A percentile compares a stretch with the other conserved stretches of the same genome.
These are phyloP conservation scores for Branchipolynoe longqiensis DNA, from an alignment of 2,888 invertebrate species.

Conservation along the genomic window DNA sequence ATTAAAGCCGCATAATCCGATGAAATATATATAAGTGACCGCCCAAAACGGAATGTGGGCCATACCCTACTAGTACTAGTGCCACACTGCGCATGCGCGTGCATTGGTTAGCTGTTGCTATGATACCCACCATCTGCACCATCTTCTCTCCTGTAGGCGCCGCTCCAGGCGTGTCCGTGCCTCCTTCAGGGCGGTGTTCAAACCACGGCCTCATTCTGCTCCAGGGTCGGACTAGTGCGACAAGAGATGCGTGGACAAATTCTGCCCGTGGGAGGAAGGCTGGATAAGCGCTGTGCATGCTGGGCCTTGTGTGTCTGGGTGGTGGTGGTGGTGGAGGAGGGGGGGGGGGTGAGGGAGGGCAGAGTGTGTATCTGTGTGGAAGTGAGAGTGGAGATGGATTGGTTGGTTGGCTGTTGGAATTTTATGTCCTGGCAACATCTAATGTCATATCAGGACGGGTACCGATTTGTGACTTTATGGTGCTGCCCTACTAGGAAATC, in stretches of 20 bases:
- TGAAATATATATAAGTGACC: too few species aligned
- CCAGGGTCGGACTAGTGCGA: background rate
- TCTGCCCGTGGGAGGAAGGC: constrained; percentile 27
- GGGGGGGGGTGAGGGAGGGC: background rate
- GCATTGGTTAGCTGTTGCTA: background rate
- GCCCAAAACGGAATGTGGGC: too few species aligned
- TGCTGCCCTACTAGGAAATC: too few species aligned
- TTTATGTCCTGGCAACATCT: too few species aligned
- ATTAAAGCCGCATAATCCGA: too few species aligned
- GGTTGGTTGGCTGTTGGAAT: too few species aligned
- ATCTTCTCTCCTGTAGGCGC: background rate
- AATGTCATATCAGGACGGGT: too few species aligned
- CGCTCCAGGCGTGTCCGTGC: background rate
- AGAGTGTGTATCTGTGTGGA: too few species aligned
- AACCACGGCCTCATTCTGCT: background rate
- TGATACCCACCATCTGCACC: background rate
- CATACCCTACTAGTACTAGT: too few species aligned
- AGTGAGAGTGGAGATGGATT: too few species aligned
- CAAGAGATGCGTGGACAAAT: constrained; percentile 35
- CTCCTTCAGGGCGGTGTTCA: background rate
- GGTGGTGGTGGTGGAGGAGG: background rate
- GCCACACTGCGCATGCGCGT: background rate
- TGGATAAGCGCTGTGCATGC: constrained; percentile 12
- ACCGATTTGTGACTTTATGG: too few species aligned
- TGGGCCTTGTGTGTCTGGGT: background rate